Conservation (phyloP, 53 echinoderm and acorn worm genomes). For the Holothuria scabra region DNA sequence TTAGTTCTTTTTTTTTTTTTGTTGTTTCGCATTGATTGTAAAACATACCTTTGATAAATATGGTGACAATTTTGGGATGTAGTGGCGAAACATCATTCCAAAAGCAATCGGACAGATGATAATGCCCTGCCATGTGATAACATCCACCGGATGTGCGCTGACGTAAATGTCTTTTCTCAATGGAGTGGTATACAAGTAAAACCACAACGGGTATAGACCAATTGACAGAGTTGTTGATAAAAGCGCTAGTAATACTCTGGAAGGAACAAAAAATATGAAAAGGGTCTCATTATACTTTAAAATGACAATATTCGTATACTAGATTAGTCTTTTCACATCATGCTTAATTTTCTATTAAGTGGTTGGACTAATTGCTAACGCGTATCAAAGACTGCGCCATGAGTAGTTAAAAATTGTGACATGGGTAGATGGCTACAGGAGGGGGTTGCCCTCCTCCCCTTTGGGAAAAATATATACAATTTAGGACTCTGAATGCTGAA, state of each 20-base stretch:
- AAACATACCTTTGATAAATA: no score
- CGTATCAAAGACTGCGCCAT: no score
- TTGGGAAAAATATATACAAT: no score
- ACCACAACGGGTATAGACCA: conserved; percentile 12
- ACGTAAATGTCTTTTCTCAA: conserved; percentile 4
- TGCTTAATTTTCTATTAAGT: no score
- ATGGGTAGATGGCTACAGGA: no score
- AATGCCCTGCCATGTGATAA: neutral
- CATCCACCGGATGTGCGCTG: conserved; percentile 1
- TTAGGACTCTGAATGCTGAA: no score
- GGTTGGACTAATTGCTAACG: no score
- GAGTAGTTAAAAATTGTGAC: no score
- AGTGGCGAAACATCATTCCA: neutral
- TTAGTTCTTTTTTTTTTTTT: no score
- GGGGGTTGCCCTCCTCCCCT: no score
- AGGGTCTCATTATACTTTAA: neutral
- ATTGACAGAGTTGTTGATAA: conserved; percentile 26
- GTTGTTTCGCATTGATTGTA: no score
- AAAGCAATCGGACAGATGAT: neutral
- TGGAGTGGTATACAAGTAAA: neutral
- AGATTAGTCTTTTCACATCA: no score
- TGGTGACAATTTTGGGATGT: neutral
- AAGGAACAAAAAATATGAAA: neutral
- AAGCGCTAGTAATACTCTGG: neutral
- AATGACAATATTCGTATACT: neutral